Percentiles rank a stretch among this genome's conserved stretches.
These are phyloP conservation scores for Drosophila obscura DNA, from an alignment of 1,140 invertebrate species.

Conservation along the genomic window DNA sequence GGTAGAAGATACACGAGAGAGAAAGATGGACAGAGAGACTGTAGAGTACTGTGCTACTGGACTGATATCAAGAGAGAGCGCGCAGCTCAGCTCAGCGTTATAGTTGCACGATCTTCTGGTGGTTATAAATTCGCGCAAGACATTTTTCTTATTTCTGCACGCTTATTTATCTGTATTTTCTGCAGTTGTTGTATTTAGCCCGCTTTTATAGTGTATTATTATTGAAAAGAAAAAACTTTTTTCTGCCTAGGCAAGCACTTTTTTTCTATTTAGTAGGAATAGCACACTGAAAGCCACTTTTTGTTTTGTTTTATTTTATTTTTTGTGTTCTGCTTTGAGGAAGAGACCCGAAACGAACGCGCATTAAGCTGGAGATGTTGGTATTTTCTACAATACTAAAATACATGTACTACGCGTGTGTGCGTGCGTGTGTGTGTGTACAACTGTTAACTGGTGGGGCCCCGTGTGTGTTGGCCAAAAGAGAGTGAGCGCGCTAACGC, in stretches of 20 bases:
- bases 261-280: constrained; percentile 32
- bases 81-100: not conserved
- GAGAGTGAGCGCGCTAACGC: constrained; percentile 18
- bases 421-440: not conserved
- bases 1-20: not conserved
- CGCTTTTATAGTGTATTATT: constrained; percentile 31
- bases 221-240: constrained; percentile 46
- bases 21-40: not conserved
- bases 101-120: constrained; percentile 37
- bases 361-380: constrained; percentile 33
- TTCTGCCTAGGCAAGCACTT: constrained; percentile 53
- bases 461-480: constrained; percentile 7
- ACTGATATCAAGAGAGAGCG: not conserved
- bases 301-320: constrained; percentile 16
- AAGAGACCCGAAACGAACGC: constrained; percentile 46
- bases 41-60: not conserved
- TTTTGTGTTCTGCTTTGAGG: constrained; percentile 19
- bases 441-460: constrained; percentile 19
- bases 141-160: constrained; percentile 36
- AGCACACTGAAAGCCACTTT: constrained; percentile 54
- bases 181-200: not conserved
- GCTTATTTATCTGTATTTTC: constrained; percentile 13
- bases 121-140: constrained; percentile 49
- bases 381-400: constrained; percentile 4
- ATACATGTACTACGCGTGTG: too few species aligned